Evolutionary conservation across 1,140 invertebrate species (phyloP).

Genomic region (Neodiprion lecontei): DNA sequence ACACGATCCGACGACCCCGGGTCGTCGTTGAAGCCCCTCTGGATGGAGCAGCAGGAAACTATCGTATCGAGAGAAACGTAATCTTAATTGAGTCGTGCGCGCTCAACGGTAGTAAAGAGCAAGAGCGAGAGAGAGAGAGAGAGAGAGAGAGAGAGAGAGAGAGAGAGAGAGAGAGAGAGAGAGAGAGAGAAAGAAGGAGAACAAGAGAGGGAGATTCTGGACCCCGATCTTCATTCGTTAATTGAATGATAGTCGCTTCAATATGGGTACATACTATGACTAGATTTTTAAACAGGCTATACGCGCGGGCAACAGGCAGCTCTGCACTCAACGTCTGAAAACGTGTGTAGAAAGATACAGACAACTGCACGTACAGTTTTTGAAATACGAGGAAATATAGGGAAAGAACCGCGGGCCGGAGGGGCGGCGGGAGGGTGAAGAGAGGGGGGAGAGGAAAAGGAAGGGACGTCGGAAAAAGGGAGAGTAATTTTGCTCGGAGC

Average conservation of each 20-base stretch:
- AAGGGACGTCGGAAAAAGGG: not conserved
- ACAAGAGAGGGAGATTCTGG: too few relatives aligned
- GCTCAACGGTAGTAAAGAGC: not conserved
- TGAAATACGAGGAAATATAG: not conserved
- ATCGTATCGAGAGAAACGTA: not conserved
- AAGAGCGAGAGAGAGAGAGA: too few relatives aligned
- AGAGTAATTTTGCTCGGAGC: slow-evolving; percentile 31
- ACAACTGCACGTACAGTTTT: not conserved
- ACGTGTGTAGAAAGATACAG: not conserved
- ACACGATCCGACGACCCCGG: not conserved
- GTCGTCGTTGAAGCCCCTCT: not conserved
- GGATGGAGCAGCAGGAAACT: not conserved
- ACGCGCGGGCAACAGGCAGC: not conserved
- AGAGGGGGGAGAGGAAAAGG: not conserved
- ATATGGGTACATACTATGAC: not conserved
- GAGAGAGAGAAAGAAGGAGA: too few relatives aligned
- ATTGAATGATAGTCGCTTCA: not conserved
- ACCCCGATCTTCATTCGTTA: not conserved
- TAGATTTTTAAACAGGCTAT: not conserved
- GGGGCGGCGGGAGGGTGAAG: not conserved
- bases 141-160: too few relatives aligned
- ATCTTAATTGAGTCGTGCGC: not conserved
- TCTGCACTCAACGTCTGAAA: not conserved
- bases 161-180: too few relatives aligned
- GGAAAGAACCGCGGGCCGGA: slow-evolving; percentile 3